Percentiles rank a stretch among this genome's conserved stretches.
phyloP scores from a whole-genome alignment of 2,113 vertebrate species.

The Caretta caretta region DNA sequence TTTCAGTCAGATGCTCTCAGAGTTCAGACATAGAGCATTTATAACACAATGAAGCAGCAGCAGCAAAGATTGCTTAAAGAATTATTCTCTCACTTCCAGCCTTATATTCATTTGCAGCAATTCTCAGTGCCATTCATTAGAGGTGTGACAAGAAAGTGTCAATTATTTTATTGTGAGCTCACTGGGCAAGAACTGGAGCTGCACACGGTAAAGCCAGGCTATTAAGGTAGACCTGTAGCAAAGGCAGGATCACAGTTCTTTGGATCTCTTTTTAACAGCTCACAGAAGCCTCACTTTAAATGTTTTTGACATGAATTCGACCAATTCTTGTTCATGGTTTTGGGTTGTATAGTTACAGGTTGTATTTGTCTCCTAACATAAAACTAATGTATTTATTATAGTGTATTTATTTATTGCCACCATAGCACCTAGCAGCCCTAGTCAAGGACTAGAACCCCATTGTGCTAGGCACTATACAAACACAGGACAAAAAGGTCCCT shows the following conservation, averaged over 20 bases:
- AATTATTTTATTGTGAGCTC: not conserved
- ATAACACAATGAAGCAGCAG: not conserved
- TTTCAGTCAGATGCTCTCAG: not conserved
- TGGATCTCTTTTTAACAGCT: not conserved
- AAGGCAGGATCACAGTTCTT: fast-evolving
- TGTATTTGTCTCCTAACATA: not conserved
- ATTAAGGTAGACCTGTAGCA: not conserved
- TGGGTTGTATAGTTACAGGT: not conserved
- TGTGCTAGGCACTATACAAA: too few relatives aligned
- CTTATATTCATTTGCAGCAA: not conserved
- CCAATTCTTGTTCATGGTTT: not conserved
- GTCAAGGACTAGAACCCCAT: too few relatives aligned
- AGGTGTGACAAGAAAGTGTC: not conserved
- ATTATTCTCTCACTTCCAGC: constrained; percentile 17
- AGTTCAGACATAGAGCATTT: not conserved
- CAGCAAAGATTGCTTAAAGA: not conserved
- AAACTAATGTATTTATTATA: not conserved
- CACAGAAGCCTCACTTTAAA: not conserved
- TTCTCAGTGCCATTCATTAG: not conserved
- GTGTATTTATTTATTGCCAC: too few relatives aligned
- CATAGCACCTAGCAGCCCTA: too few relatives aligned
- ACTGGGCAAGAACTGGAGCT: not conserved
- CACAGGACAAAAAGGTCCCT: too few relatives aligned
- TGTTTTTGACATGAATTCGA: fast-evolving
- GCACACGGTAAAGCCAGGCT: fast-evolving